Conservation (phyloP, 2,888 invertebrate genomes). For the Heteromyza rotundicornis region DNA sequence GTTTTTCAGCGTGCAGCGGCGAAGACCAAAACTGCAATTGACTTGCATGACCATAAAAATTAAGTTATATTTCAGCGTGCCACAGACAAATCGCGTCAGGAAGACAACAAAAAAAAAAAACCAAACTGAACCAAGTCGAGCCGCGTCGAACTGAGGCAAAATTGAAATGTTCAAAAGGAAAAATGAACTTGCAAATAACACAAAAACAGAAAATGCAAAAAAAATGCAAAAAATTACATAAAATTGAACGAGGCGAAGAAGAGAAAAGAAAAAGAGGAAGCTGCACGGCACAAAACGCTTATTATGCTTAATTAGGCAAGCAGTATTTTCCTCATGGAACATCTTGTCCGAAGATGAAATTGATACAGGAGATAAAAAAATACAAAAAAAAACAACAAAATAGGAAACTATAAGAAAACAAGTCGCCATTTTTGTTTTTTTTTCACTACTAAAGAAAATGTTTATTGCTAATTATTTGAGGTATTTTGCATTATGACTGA, state of each 20-base stretch:
- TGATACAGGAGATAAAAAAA: too few relatives aligned
- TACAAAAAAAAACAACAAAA: too few relatives aligned
- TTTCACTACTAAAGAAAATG: too few relatives aligned
- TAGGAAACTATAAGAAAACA: too few relatives aligned
- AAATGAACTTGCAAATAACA: not conserved
- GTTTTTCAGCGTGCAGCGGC: not conserved
- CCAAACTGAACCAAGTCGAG: too few relatives aligned
- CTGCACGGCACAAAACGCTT: not conserved
- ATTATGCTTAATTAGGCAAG: not conserved
- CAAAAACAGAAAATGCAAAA: not conserved
- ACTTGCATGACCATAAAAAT: conserved; percentile 57
- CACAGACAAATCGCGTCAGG: not conserved
- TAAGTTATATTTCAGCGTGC: conserved; percentile 44
- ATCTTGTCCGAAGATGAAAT: not conserved
- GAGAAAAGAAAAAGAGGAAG: not conserved
- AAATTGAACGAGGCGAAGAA: not conserved
- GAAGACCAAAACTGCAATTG: conserved; percentile 47
- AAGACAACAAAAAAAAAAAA: too few relatives aligned
- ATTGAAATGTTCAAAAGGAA: too few relatives aligned
- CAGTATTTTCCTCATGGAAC: not conserved
- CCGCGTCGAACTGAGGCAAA: too few relatives aligned
- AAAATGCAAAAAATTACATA: conserved; percentile 2
- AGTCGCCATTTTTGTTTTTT: too few relatives aligned
- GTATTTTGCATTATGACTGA: too few relatives aligned
- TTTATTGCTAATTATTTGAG: too few relatives aligned